Base-by-base conservation (phyloP, 2,113 vertebrate genomes). In the Nannobrachium achirus region DNA sequence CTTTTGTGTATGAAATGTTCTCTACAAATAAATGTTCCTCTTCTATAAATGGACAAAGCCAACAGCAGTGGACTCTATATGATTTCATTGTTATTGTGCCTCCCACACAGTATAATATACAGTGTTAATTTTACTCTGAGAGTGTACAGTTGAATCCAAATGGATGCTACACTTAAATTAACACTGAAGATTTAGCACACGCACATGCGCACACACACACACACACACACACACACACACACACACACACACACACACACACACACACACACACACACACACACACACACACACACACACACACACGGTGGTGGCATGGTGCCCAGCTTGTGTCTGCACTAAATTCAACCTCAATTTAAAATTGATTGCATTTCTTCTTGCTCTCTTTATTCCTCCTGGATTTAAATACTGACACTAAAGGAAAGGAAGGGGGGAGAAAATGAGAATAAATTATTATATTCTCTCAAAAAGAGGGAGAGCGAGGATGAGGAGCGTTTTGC, bases 161-260 rank as follows among this genome's bases (percentile, higher is more conserved):
- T n/a, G 25, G 3, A 3, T 33, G 6, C 25, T 33, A 33, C 25
- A 33, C 25, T 33, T 33, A 33, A 33, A 33, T 33, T 33, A 33
- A 33, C 25, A 33, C 25, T 33, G 1, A 1, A 14, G 16, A 53
- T 19, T 53, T 19, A 25, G 10, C 7, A 2, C 18, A 0, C 41
- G 6, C 15, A 14, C 15, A 40, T 16, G 48, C 18, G 41, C n/a
- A 1, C 51, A 42, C 55, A 48, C 4, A 57, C 11, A 58, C 11
- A 42, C 38, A 58, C 33, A 42, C 56, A 58, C 33, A 42, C 33
- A 38, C 39, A 40, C 56, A 59, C 53, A n/a, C 25, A 16, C 56
- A 18, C 33, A 41, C 38, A 59, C 15, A 42, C n/a, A 19, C 8
- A 59, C 7, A n/a, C 11, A 14, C 9, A 11, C 45, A 48, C 45